Conservation (phyloP, 2,113 vertebrate species). For the Acrocephalus kingi region DNA sequence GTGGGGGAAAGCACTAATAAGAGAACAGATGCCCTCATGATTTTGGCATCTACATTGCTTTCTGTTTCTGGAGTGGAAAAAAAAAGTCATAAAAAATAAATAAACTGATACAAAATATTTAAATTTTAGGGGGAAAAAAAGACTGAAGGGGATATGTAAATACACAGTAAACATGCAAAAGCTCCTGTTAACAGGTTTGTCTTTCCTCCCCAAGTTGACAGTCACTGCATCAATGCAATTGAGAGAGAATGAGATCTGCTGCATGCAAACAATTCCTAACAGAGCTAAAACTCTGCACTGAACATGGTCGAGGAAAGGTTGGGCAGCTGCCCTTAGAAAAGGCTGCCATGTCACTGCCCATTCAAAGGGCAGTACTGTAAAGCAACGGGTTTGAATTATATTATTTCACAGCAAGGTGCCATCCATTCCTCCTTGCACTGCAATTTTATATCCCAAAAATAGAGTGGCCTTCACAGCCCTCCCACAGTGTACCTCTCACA, state of each 20-base stretch:
- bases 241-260: constrained; percentile 13
- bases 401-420: constrained; percentile 64
- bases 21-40: constrained; percentile 64
- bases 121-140: constrained; percentile 10
- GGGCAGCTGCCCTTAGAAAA: constrained; percentile 31
- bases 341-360: constrained; percentile 45
- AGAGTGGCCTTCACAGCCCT: constrained; percentile 56
- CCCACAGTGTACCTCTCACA: constrained; percentile 28
- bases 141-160: constrained; percentile 65
- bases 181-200: constrained; percentile 26
- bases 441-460: constrained; percentile 57
- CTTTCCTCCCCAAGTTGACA: constrained; percentile 17
- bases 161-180: constrained; percentile 61
- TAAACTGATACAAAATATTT: constrained; percentile 72
- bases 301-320: background rate
- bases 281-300: background rate
- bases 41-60: constrained; percentile 53
- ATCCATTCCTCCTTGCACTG: constrained; percentile 46
- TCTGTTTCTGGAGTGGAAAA: constrained; percentile 67
- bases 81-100: constrained; percentile 73
- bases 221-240: constrained; percentile 27
- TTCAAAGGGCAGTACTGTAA: constrained; percentile 21
- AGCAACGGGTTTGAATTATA: background rate
- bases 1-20: constrained; percentile 46
- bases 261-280: background rate